Percentiles rank a stretch among this genome's conserved stretches.
Evolutionary conservation across 1,140 invertebrate genomes (phyloP).

Genomic region (Globodera ellingtonae): DNA sequence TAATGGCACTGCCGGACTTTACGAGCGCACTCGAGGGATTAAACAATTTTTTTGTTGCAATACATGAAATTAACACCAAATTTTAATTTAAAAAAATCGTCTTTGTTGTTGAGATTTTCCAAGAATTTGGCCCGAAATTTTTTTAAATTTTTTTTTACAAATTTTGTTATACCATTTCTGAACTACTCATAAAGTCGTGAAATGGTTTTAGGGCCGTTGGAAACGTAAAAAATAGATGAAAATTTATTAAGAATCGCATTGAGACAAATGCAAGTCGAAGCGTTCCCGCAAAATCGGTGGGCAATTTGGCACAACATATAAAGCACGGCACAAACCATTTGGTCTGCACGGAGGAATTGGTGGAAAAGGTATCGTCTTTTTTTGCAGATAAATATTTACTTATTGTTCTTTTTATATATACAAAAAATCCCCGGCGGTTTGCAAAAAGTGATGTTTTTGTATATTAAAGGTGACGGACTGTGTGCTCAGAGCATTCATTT

Average conservation of each 20-base stretch:
- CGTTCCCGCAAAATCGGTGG: slow-evolving; percentile 54
- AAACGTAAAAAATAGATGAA: no score
- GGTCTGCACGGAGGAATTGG: neutral
- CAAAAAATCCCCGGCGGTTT: neutral
- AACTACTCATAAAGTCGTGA: no score
- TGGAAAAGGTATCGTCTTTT: neutral
- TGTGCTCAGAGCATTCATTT: slow-evolving; percentile 17
- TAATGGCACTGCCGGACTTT: no score
- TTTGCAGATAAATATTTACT: no score
- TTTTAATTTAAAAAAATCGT: neutral
- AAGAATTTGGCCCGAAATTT: no score
- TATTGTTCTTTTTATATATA: no score
- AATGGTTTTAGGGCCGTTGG: no score
- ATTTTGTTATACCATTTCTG: no score
- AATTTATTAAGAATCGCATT: slow-evolving; percentile 41
- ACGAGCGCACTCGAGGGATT: no score
- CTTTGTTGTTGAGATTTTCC: neutral
- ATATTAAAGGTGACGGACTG: neutral
- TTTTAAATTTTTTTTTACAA: no score
- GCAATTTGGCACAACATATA: slow-evolving; percentile 35
- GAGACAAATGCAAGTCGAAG: slow-evolving; percentile 60
- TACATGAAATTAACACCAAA: no score
- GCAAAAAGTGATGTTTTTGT: neutral
- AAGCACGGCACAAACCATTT: neutral
- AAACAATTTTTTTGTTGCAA: no score